phyloP scores from a whole-genome alignment of 2,797 vertebrate genomes.

The Anguilla pacifica region DNA sequence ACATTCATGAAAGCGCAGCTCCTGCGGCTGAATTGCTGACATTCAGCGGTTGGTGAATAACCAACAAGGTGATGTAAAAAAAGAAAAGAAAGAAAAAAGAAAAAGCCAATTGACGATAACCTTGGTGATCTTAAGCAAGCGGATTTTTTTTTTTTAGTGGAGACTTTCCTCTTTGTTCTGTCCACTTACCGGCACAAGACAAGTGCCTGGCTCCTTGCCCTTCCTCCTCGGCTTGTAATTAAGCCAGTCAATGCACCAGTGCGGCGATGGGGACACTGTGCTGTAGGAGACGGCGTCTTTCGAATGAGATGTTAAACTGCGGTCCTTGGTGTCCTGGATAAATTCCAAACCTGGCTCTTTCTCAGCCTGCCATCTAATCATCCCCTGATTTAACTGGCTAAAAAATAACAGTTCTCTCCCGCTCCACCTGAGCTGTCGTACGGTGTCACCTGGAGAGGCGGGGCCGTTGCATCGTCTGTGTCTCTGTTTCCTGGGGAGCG shows the following conservation, averaged over 20 bases:
- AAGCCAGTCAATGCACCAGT: conserved; percentile 8
- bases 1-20: neutral
- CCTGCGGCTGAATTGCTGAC: neutral
- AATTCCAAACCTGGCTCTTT: too few relatives aligned
- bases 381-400: too few relatives aligned
- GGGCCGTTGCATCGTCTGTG: conserved; percentile 35
- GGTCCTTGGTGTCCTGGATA: too few relatives aligned
- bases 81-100: neutral
- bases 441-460: conserved; percentile 31
- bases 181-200: conserved; percentile 4
- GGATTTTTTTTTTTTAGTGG: neutral
- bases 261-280: too few relatives aligned
- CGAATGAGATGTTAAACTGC: too few relatives aligned
- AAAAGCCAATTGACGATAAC: neutral
- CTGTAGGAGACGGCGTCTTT: too few relatives aligned
- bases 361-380: too few relatives aligned
- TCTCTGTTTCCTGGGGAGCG: neutral
- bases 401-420: too few relatives aligned
- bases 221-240: conserved; percentile 45
- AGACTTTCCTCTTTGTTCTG: neutral
- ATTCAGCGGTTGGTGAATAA: neutral
- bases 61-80: neutral
- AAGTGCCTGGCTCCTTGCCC: conserved; percentile 14
- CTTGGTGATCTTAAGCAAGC: conserved; percentile 8
- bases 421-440: neutral